phyloP scores from a whole-genome alignment of 35 echinoderm and acorn worm species.

The Lytechinus pictus region DNA sequence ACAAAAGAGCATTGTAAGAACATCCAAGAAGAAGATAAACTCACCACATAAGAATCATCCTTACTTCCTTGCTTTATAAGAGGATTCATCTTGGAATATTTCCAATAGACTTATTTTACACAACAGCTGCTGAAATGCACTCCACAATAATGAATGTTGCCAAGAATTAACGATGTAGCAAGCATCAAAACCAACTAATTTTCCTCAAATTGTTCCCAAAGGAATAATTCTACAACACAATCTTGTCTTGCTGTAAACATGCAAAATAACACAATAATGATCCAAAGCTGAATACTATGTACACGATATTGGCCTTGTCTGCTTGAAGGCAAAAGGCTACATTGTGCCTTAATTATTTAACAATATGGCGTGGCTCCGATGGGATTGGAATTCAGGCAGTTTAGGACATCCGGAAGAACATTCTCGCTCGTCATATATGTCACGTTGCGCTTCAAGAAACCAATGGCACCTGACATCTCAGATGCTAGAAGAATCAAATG shows the following conservation, averaged over 20 bases:
- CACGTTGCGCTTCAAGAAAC: neutral
- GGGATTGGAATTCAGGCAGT: neutral
- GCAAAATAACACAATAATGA: neutral
- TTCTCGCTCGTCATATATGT: neutral
- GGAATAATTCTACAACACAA: neutral
- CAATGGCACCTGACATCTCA: neutral
- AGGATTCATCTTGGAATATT: neutral
- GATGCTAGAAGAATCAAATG: neutral
- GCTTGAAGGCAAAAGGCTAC: neutral
- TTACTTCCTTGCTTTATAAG: neutral
- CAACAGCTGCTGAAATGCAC: neutral
- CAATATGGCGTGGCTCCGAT: neutral
- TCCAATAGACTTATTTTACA: neutral
- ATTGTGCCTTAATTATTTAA: neutral
- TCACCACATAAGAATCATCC: constrained; percentile 1
- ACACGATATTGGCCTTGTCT: neutral
- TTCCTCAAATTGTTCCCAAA: neutral
- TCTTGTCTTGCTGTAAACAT: neutral
- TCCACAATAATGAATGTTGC: too few relatives aligned
- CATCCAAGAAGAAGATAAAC: neutral
- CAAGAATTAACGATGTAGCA: neutral
- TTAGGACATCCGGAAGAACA: neutral
- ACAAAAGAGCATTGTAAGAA: neutral
- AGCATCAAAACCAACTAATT: neutral
- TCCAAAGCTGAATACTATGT: neutral